These are phyloP conservation scores for Habropoda laboriosa DNA, from an alignment of 1,140 invertebrate genomes.

Conservation along the genomic window DNA sequence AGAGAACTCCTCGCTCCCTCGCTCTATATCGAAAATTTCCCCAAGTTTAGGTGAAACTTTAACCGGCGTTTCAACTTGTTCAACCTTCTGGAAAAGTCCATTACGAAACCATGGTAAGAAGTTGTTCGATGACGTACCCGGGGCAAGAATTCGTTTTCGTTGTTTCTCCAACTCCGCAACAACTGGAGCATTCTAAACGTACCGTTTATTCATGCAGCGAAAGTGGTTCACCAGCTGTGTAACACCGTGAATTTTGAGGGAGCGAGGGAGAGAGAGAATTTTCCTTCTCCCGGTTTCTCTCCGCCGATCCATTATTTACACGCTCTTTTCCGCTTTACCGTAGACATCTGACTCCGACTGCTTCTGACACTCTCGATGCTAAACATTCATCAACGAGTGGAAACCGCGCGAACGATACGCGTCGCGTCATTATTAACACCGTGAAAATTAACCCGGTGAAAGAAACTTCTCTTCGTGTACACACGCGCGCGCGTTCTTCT, in stretches of 20 bases:
- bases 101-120: not conserved
- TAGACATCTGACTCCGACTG: slow-evolving; percentile 27
- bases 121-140: not conserved
- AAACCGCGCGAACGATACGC: not conserved
- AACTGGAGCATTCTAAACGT: not conserved
- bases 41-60: too few relatives aligned
- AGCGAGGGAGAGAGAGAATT: not conserved
- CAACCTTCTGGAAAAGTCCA: not conserved
- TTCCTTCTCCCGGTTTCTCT: slow-evolving; percentile 14
- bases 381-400: slow-evolving; percentile 36
- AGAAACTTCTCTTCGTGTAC: too few relatives aligned
- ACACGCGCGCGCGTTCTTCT: too few relatives aligned
- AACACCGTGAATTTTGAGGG: slow-evolving; percentile 24
- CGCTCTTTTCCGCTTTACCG: slow-evolving; percentile 23
- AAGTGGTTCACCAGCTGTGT: slow-evolving; percentile 17
- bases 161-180: not conserved
- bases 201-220: slow-evolving; percentile 21
- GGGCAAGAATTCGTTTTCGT: not conserved
- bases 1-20: too few relatives aligned
- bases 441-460: too few relatives aligned
- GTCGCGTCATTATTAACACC: not conserved
- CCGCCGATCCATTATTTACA: slow-evolving; percentile 40
- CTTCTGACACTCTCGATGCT: slow-evolving; percentile 15
- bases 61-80: too few relatives aligned
- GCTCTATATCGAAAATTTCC: too few relatives aligned